Conservation (phyloP, 2,113 vertebrate genomes). For the Calyptomena viridis region DNA sequence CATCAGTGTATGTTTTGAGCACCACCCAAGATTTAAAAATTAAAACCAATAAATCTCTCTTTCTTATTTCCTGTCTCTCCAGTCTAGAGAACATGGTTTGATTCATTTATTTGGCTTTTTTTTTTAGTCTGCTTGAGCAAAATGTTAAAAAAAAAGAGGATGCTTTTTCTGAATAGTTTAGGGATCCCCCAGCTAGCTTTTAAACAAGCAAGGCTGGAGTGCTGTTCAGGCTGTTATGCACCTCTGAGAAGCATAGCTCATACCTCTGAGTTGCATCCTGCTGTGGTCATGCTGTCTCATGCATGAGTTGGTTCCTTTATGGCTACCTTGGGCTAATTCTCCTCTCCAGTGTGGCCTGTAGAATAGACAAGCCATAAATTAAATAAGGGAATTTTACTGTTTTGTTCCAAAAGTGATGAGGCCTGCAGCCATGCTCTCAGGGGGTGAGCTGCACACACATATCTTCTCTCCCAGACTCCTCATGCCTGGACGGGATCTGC, state of each 20-base stretch:
- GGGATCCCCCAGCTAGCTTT: background rate
- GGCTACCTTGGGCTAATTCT: slow-evolving; percentile 17
- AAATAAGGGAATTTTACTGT: background rate
- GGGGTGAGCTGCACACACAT: background rate
- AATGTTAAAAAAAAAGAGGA: background rate
- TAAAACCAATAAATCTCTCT: slow-evolving; percentile 49
- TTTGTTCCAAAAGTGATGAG: slow-evolving; percentile 3
- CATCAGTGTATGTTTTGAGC: slow-evolving; percentile 4
- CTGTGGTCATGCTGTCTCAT: background rate
- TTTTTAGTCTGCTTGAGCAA: background rate
- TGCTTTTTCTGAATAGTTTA: background rate
- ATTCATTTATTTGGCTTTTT: background rate
- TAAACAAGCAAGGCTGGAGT: background rate
- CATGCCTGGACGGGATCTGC: background rate
- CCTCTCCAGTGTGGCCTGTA: background rate
- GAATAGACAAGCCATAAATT: slow-evolving; percentile 16
- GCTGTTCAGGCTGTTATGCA: background rate
- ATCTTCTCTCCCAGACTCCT: background rate
- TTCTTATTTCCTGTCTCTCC: background rate
- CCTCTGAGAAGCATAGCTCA: background rate
- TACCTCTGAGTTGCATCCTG: background rate
- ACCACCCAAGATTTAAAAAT: slow-evolving; percentile 49
- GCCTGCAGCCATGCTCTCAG: background rate
- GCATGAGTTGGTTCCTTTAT: slow-evolving; percentile 4
- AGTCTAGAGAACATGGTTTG: background rate